A percentile compares a stretch with the other conserved stretches of the same genome.
phyloP scores from a whole-genome alignment of 23 tunicate genomes.

The Ciona savignyi region DNA sequence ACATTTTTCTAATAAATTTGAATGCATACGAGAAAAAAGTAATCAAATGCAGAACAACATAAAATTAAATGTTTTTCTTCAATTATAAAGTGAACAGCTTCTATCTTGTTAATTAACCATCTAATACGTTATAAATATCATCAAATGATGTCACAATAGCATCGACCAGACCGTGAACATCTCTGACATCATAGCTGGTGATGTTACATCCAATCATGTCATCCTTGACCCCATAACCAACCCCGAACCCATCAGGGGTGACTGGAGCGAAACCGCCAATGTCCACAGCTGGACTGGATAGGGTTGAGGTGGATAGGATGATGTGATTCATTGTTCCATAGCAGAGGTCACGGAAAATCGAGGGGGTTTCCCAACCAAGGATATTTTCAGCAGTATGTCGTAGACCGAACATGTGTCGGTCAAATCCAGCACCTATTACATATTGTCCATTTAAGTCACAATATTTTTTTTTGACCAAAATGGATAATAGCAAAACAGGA shows the following conservation, averaged over 20 bases:
- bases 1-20: no score
- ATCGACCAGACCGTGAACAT: conserved; percentile 46
- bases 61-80: no score
- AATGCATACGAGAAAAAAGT: no score
- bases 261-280: conserved; percentile 99
- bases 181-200: conserved; percentile 69
- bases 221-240: conserved; percentile 79
- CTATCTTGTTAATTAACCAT: no score
- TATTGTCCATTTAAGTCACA: no score
- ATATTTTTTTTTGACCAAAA: no score
- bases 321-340: conserved; percentile 89
- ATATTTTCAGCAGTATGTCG: conserved; percentile 49
- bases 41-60: no score
- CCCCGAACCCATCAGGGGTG: conserved; percentile 91
- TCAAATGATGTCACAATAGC: conserved; percentile 48
- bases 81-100: no score
- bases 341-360: conserved; percentile 47
- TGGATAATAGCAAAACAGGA: no score
- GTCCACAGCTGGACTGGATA: conserved; percentile 71
- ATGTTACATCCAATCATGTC: conserved; percentile 71
- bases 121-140: conserved; percentile 54
- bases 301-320: conserved; percentile 90
- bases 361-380: conserved; percentile 16
- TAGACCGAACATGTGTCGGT: conserved; percentile 87
- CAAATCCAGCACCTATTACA: conserved; percentile 73